Percentiles rank a stretch among this genome's conserved stretches.
Evolutionary conservation across 2,888 invertebrate genomes (phyloP).

Genomic region (Cheilosia urbana): DNA sequence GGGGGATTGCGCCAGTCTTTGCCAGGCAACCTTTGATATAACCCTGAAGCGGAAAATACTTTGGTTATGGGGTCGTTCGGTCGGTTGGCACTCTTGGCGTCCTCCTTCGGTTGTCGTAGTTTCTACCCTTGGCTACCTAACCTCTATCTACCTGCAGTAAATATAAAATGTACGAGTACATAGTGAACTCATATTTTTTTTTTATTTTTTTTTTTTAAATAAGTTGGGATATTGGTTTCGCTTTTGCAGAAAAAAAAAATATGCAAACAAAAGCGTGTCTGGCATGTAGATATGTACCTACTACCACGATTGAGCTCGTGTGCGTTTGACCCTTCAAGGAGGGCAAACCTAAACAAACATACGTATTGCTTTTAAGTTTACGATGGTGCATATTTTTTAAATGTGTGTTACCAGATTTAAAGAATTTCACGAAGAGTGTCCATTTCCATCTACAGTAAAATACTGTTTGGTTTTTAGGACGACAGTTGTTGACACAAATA

Average conservation of each 20-base stretch:
- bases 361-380: neutral
- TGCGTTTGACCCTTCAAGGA: slow-evolving; percentile 35
- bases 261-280: slow-evolving; percentile 41
- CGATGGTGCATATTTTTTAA: no score
- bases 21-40: slow-evolving; percentile 71
- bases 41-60: slow-evolving; percentile 70
- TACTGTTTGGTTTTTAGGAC: no score
- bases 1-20: slow-evolving; percentile 44
- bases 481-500: no score
- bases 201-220: slow-evolving; percentile 38
- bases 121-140: slow-evolving; percentile 30
- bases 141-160: slow-evolving; percentile 44
- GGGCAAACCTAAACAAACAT: neutral
- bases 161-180: slow-evolving; percentile 39
- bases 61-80: slow-evolving; percentile 69
- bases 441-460: no score
- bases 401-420: no score
- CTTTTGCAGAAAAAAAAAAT: slow-evolving; percentile 31
- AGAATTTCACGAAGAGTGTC: no score
- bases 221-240: slow-evolving; percentile 55
- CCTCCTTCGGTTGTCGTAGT: slow-evolving; percentile 21
- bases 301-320: neutral
- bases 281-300: neutral
- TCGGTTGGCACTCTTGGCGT: slow-evolving; percentile 44
- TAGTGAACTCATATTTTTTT: slow-evolving; percentile 50